Base-by-base conservation (phyloP, 2,888 invertebrate genomes). In the Pantelozetes paolii region DNA sequence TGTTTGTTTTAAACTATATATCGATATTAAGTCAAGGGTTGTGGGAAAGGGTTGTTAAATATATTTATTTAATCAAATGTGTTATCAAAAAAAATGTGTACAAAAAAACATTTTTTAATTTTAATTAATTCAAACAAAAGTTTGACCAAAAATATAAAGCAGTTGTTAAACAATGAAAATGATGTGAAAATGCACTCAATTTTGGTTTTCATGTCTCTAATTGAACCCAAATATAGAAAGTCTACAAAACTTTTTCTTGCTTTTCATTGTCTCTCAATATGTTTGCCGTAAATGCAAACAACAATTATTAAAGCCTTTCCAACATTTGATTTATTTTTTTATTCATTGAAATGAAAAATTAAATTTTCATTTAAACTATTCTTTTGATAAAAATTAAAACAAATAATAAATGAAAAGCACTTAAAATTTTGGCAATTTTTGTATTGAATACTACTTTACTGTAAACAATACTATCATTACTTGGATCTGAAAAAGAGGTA, bases 381-480 rank as follows among this genome's bases (percentile, higher is more conserved):
- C 20, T 54, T 54, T 23, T 20, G 23, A 20, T 48, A 54, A 54
- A 54, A 54, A 54, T 23, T 13, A 54, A 54, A 23, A 23, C 23
- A 54, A 23, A 26, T 23, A 23, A 23, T 9, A 23, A 23, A 23
- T 20, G 26, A 54, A 54, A 54, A 54, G 54, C 26, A 23, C 54
- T 54, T 23, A 54, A 54, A 54, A 54, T 54, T 23, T 20, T 11
- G 23, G 20, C n/a, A 40, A 48, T 23, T 54, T 13, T 54, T 54
- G 13, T 5, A 20, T 23, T 54, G 36, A 36, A 36, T 36, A 36
- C 36, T 8, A 36, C 9, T 2, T 50, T 20, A 36, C 9, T 2
- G 18, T 20, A 23, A 54, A 54, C 54, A 54, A 54, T 54, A 23
- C 54, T 23, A 54, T 54, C 54, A 54, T 54, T 54, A 54, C 23